A percentile compares a stretch with the other conserved stretches of the same genome.
Evolutionary conservation across 2,113 vertebrate genomes (phyloP).

Genomic region (Phocoena phocoena): DNA sequence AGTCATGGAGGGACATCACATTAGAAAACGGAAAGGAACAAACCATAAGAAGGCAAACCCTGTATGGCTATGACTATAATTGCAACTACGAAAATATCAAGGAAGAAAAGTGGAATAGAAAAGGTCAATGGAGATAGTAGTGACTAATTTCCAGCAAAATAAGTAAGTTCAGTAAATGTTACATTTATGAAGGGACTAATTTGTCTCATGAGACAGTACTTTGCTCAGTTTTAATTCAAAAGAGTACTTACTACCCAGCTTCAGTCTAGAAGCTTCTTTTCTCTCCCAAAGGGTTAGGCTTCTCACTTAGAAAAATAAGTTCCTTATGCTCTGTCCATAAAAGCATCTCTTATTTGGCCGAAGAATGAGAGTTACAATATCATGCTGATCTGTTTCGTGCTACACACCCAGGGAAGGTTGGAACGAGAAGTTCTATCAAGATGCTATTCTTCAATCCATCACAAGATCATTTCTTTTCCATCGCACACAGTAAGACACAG

Average conservation of each 20-base stretch:
- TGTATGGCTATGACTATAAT: neutral
- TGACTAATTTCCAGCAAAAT: neutral
- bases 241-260: neutral
- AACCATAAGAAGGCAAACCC: neutral
- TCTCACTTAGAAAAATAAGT: neutral
- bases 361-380: no score
- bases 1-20: neutral
- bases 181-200: neutral
- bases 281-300: neutral
- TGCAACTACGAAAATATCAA: neutral
- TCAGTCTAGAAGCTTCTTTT: neutral
- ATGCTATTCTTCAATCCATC: neutral
- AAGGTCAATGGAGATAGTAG: neutral
- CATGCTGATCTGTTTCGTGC: accelerated
- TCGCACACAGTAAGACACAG: neutral
- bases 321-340: neutral
- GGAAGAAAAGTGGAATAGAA: neutral
- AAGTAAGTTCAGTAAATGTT: neutral
- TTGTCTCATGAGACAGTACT: neutral
- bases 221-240: constrained; percentile 7
- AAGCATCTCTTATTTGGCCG: neutral
- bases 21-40: neutral
- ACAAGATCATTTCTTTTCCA: neutral
- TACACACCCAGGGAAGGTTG: neutral
- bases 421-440: neutral